Conservation (phyloP, 2,797 vertebrate genomes). For the Selene dorsalis region DNA sequence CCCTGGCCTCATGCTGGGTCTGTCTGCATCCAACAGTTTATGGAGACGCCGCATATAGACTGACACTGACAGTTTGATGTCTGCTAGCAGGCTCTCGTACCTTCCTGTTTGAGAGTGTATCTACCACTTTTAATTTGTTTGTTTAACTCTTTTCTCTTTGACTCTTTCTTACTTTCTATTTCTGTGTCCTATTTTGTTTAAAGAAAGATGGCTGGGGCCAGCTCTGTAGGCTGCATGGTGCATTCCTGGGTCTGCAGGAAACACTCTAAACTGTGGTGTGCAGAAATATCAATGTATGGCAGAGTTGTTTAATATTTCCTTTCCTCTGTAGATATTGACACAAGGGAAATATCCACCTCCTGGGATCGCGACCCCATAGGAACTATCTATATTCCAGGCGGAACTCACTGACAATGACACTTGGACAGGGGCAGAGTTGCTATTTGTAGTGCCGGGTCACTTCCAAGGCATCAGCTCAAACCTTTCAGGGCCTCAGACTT, state of each 20-base stretch:
- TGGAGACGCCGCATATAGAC: slow-evolving; percentile 79
- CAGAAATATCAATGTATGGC: slow-evolving; percentile 69
- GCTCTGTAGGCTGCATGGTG: slow-evolving; percentile 25
- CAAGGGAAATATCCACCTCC: slow-evolving; percentile 78
- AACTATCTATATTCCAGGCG: slow-evolving; percentile 80
- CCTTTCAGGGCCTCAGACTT: slow-evolving; percentile 78
- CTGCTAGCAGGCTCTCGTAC: slow-evolving; percentile 36
- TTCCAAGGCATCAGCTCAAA: slow-evolving; percentile 78
- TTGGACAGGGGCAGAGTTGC: slow-evolving; percentile 66
- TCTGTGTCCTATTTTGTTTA: slow-evolving; percentile 49
- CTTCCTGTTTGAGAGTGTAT: slow-evolving; percentile 60
- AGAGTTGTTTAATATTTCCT: slow-evolving; percentile 80
- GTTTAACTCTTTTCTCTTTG: slow-evolving; percentile 47
- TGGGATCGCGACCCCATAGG: slow-evolving; percentile 80
- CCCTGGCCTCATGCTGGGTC: slow-evolving; percentile 76
- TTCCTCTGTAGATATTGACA: slow-evolving; percentile 82
- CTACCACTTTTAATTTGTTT: slow-evolving; percentile 50
- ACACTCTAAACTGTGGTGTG: slow-evolving; percentile 42
- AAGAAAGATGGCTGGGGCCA: slow-evolving; percentile 41
- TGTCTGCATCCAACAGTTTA: slow-evolving; percentile 81
- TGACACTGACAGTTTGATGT: slow-evolving; percentile 78
- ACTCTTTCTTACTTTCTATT: slow-evolving; percentile 51
- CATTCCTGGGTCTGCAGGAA: slow-evolving; percentile 72
- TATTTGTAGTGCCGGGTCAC: slow-evolving; percentile 87
- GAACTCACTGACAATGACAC: slow-evolving; percentile 84